Conservation (phyloP, 2,888 invertebrate species). For the Callosobruchus maculatus region DNA sequence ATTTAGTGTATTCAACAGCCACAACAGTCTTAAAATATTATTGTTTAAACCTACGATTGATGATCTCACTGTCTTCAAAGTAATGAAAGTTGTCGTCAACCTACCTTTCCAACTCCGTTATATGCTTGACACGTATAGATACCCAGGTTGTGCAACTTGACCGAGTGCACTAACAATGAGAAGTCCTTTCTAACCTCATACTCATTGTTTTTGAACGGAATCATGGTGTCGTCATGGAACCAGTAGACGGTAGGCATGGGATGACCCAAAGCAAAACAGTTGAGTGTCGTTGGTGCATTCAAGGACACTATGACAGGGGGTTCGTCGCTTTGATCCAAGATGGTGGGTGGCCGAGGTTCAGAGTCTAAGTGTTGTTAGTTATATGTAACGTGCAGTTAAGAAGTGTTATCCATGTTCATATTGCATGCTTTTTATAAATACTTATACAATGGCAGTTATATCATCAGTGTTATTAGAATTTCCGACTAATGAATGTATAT, state of each 20-base stretch:
- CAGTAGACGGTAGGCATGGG: constrained; percentile 77
- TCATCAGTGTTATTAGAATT: background rate
- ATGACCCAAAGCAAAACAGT: constrained; percentile 79
- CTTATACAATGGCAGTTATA: background rate
- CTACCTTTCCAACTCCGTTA: constrained; percentile 62
- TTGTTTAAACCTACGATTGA: too few relatives aligned
- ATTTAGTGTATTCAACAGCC: too few relatives aligned
- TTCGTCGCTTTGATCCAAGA: constrained; percentile 65
- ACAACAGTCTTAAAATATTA: too few relatives aligned
- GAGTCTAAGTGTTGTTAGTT: constrained; percentile 23
- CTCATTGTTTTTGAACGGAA: constrained; percentile 65
- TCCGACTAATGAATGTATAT: too few relatives aligned
- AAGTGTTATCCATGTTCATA: background rate
- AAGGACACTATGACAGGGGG: constrained; percentile 58
- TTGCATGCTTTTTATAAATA: background rate
- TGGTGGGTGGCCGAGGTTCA: constrained; percentile 54
- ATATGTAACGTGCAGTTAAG: constrained; percentile 8
- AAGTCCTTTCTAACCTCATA: constrained; percentile 73
- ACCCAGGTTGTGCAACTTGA: constrained; percentile 71
- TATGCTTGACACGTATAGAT: constrained; percentile 87
- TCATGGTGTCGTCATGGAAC: constrained; percentile 76
- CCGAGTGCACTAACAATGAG: constrained; percentile 69
- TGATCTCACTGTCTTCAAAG: background rate
- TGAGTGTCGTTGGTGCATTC: constrained; percentile 65
- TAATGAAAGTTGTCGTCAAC: background rate